Evolutionary conservation across 2,797 vertebrate genomes (phyloP).

Genomic region (Pseudochromis fuscus): DNA sequence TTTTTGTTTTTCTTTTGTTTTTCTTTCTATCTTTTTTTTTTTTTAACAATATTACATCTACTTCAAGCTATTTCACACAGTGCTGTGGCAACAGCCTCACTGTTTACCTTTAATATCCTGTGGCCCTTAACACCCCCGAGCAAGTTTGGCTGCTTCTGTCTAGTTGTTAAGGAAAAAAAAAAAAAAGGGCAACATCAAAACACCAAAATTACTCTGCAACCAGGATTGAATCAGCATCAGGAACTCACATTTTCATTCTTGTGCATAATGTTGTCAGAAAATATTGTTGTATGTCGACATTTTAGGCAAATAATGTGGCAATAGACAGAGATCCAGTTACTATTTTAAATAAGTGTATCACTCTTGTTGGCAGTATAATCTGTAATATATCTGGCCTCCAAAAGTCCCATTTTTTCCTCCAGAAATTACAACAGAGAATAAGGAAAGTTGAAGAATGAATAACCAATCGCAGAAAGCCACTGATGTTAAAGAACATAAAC

Average conservation of each 20-base stretch:
- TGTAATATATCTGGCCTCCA: neutral
- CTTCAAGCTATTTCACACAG: slow-evolving; percentile 40
- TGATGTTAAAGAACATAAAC: slow-evolving; percentile 46
- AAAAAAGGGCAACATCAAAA: slow-evolving; percentile 46
- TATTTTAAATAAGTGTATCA: slow-evolving; percentile 13
- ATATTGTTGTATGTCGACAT: slow-evolving; percentile 32
- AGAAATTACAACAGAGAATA: neutral
- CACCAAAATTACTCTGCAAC: slow-evolving; percentile 65
- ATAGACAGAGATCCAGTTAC: slow-evolving; percentile 19
- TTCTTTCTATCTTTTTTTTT: slow-evolving; percentile 1
- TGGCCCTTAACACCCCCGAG: slow-evolving; percentile 49
- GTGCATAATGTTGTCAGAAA: slow-evolving; percentile 6
- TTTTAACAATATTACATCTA: slow-evolving; percentile 39
- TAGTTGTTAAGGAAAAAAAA: slow-evolving; percentile 15
- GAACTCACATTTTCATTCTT: slow-evolving; percentile 42
- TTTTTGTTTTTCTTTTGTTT: neutral
- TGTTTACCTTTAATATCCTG: slow-evolving; percentile 53
- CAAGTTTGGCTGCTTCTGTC: slow-evolving; percentile 39
- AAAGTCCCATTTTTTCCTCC: neutral
- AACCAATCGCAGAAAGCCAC: slow-evolving; percentile 44
- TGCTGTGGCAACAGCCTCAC: slow-evolving; percentile 60
- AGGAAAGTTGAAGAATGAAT: neutral
- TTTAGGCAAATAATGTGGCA: slow-evolving; percentile 28
- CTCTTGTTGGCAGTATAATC: neutral
- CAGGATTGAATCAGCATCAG: slow-evolving; percentile 41